Evolutionary conservation across 2,888 invertebrate genomes (phyloP), one percentile per base, ranked within the genome.

Genomic region (Acrobasis suavella): DNA sequence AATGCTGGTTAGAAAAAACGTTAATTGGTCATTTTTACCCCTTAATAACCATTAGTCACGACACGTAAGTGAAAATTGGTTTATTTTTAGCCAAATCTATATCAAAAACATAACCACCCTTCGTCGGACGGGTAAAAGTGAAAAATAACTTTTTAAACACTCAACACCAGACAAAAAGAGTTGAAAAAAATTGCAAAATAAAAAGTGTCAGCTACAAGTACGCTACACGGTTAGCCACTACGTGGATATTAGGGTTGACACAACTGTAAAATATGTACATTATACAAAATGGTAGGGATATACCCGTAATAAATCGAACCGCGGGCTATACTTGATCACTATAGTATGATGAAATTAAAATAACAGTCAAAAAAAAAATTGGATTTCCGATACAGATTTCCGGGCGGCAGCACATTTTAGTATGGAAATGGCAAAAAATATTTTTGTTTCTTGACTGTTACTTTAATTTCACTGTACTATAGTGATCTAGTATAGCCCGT

Each of bases 161-260:
- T 54, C 38, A 22, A 54, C 38, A 39, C 14, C 38, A 55, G 38
- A 38, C 32, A 16, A 55, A 39, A 55, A 55, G 39, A n/a, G 39
- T 38, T 15, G 38, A 38, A 37, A 55, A 55, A 37, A n/a, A 39
- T 15, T 39, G 38, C 55, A 59, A 59, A 59, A 50, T 32, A 59
- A 59, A 46, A 58, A 50, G 59, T 59, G 16, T 37, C 1, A 1
- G 38, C 32, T 50, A 59, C 59, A 59, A 49, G 50, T 50, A 15
- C 15, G 1, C 50, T 59, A 50, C 59, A 59, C 59, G 59, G 49
- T 37, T 50, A 59, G 59, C 59, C 59, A 59, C 59, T 55, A 39
- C 55, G 55, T 2, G 55, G 38, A 16, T 52, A 14, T 55, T 16
- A 55, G 55, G 55, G 38, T 12, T 55, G 55, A 0, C 38, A 12